Conservation (phyloP, 2,888 invertebrate species). For the Thumatha senex region DNA sequence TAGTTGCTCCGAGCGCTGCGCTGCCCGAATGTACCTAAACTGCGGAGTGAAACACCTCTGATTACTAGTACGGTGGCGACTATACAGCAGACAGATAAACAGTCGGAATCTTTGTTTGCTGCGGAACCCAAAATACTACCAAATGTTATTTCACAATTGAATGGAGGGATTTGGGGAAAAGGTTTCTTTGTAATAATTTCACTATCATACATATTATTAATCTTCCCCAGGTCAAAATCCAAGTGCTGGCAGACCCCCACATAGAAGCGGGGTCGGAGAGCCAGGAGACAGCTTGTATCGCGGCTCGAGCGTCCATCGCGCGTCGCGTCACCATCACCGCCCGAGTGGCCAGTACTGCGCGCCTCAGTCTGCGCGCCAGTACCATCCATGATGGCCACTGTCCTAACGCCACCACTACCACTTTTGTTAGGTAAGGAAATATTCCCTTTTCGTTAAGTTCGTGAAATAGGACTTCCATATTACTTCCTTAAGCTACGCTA, state of each 20-base stretch:
- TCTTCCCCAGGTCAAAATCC: constrained; percentile 56
- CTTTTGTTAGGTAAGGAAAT: constrained; percentile 24
- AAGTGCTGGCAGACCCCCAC: constrained; percentile 82
- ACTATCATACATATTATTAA: background rate
- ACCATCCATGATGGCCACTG: constrained; percentile 43
- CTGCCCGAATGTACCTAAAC: too few relatives aligned
- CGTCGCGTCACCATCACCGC: constrained; percentile 48
- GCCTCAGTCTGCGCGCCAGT: constrained; percentile 40
- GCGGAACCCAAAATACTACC: too few relatives aligned
- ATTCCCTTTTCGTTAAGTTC: background rate
- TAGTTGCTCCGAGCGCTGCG: too few relatives aligned
- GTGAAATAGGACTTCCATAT: background rate
- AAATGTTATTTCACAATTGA: too few relatives aligned
- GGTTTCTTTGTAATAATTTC: too few relatives aligned
- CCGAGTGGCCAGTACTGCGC: constrained; percentile 34
- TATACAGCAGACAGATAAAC: too few relatives aligned
- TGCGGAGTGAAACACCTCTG: too few relatives aligned
- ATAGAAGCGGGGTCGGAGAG: constrained; percentile 57
- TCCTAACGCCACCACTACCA: constrained; percentile 35
- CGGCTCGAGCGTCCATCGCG: constrained; percentile 50
- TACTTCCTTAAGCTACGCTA: too few relatives aligned
- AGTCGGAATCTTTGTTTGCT: too few relatives aligned
- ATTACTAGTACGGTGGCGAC: too few relatives aligned
- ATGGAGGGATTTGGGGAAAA: too few relatives aligned
- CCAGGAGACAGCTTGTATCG: constrained; percentile 50